Percentiles rank a stretch among this genome's conserved stretches.
phyloP scores from a whole-genome alignment of 30 jellyfish, hydroid and myxozoan species.

The Cassiopea xamachana region DNA sequence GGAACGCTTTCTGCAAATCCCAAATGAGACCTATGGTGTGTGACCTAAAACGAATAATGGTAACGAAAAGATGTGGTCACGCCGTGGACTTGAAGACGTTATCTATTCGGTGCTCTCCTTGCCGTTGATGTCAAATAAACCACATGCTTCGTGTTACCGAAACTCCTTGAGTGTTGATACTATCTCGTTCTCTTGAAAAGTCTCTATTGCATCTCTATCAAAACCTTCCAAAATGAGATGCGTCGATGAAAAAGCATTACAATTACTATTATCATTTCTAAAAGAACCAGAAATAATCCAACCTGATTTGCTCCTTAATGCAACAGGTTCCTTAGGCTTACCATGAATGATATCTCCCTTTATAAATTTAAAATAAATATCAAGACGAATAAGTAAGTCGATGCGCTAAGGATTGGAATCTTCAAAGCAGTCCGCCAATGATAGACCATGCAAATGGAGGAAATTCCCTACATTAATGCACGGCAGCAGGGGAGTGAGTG shows the following conservation, averaged over 20 bases:
- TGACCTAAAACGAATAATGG: not conserved
- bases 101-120: not conserved
- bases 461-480: conserved; percentile 1
- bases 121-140: not conserved
- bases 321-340: too few relatives aligned
- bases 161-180: not conserved
- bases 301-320: conserved; percentile 15
- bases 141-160: not conserved
- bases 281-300: conserved; percentile 15
- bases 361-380: not conserved
- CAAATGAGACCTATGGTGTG: not conserved
- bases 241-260: not conserved
- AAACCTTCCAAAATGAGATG: conserved; percentile 15
- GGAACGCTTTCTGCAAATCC: conserved; percentile 6
- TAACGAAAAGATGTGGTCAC: conserved; percentile 18
- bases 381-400: conserved; percentile 27
- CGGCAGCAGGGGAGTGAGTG: too few relatives aligned
- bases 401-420: conserved; percentile 12
- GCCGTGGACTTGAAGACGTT: not conserved
- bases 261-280: conserved; percentile 8
- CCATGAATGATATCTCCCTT: too few relatives aligned
- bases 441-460: conserved; percentile 24
- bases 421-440: not conserved
- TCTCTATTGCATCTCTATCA: not conserved
- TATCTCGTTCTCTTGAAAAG: conserved; percentile 2